Percentiles rank a stretch among this genome's conserved stretches.
Conservation (phyloP, 2,113 vertebrate genomes). For the Larimichthys polyactis region DNA sequence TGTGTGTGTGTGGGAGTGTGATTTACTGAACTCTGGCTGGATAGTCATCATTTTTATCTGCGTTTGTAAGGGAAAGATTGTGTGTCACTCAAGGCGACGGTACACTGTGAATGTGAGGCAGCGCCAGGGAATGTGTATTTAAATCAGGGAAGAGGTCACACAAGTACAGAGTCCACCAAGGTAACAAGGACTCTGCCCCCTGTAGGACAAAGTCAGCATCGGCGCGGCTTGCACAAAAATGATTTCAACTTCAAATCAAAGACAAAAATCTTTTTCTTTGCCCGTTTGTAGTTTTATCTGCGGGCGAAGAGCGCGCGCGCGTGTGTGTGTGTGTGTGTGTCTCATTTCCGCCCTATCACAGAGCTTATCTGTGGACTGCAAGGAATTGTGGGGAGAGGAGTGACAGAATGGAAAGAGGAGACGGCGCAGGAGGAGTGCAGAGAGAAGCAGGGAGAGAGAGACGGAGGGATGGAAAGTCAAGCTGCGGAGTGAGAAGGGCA, state of each 20-base stretch:
- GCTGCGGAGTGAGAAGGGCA: constrained; percentile 82
- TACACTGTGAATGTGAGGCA: constrained; percentile 18
- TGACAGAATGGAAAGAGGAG: constrained; percentile 74
- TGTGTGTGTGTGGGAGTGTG: constrained; percentile 13
- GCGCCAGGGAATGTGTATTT: constrained; percentile 59
- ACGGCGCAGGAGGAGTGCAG: constrained; percentile 36
- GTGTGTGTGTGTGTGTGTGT: constrained; percentile 29
- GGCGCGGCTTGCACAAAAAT: background rate
- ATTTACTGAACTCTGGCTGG: constrained; percentile 8
- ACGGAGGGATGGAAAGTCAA: constrained; percentile 78
- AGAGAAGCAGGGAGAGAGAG: constrained; percentile 50
- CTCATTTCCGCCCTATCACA: constrained; percentile 69
- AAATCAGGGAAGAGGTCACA: constrained; percentile 56
- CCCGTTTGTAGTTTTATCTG: constrained; percentile 7
- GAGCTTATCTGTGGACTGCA: constrained; percentile 68
- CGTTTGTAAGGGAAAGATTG: constrained; percentile 46
- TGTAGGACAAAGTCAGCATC: constrained; percentile 22
- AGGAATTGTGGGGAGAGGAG: constrained; percentile 64
- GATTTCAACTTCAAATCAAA: background rate
- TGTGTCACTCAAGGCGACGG: constrained; percentile 36
- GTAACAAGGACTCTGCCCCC: constrained; percentile 29
- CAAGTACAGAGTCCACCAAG: constrained; percentile 18
- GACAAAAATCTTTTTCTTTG: background rate
- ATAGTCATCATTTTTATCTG: constrained; percentile 45
- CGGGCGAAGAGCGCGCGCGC: constrained; percentile 11